Percentiles rank a stretch among this genome's conserved stretches.
Conservation (phyloP, 2,888 invertebrate genomes). For the Corbicula japonica region DNA sequence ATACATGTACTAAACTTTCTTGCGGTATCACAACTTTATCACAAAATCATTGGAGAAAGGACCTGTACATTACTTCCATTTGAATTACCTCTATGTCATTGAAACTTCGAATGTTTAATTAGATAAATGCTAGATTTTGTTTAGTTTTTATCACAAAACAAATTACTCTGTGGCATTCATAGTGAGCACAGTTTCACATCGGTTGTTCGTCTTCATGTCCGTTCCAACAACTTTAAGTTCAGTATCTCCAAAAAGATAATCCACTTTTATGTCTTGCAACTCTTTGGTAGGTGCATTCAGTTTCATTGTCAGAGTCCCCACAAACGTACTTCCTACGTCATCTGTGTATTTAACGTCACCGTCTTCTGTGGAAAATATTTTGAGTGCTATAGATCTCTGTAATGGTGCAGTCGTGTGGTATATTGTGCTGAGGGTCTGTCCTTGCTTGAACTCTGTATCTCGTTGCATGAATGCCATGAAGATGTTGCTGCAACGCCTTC, state of each 20-base stretch:
- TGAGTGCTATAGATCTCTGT: constrained; percentile 43
- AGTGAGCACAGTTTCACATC: constrained; percentile 43
- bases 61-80: too few species aligned
- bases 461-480: constrained; percentile 50
- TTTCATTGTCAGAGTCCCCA: constrained; percentile 47
- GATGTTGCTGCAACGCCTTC: constrained; percentile 50
- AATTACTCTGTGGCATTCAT: too few species aligned
- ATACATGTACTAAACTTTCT: too few species aligned
- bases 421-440: constrained; percentile 29
- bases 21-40: too few species aligned
- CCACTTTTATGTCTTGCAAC: constrained; percentile 50
- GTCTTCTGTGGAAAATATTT: constrained; percentile 55
- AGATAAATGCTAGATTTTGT: too few species aligned
- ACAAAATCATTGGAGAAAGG: too few species aligned
- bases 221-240: constrained; percentile 47
- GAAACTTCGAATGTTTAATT: too few species aligned
- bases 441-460: constrained; percentile 39
- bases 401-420: constrained; percentile 51
- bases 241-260: constrained; percentile 60
- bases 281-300: constrained; percentile 49
- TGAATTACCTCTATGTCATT: too few species aligned
- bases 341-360: constrained; percentile 43
- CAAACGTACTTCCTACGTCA: constrained; percentile 43
- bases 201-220: constrained; percentile 38
- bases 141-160: too few species aligned